These are phyloP conservation scores for Drosophila melanica DNA, from an alignment of 1,140 invertebrate species.

Conservation along the genomic window DNA sequence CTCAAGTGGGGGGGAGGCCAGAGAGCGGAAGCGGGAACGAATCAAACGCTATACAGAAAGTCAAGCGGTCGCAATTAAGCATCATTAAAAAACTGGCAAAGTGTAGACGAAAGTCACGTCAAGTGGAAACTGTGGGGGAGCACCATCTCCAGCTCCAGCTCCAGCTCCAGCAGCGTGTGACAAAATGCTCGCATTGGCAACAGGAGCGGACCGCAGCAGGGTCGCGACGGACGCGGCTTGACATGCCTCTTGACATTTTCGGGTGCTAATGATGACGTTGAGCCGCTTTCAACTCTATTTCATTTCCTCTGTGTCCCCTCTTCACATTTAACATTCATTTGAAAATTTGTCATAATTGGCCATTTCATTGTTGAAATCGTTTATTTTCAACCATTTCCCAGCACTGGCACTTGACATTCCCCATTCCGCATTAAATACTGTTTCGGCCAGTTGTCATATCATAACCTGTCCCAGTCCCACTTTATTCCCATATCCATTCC, in stretches of 20 bases:
- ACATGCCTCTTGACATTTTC: constrained; percentile 43
- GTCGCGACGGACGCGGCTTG: constrained; percentile 20
- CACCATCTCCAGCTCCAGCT: constrained; percentile 3
- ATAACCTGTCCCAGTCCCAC: constrained; percentile 31
- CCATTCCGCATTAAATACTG: constrained; percentile 33
- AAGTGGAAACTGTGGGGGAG: constrained; percentile 11
- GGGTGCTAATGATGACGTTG: constrained; percentile 75
- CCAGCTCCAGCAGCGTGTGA: constrained; percentile 40
- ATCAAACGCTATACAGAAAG: too few species aligned
- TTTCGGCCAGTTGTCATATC: constrained; percentile 28
- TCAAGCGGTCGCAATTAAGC: constrained; percentile 35
- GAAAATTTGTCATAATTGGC: constrained; percentile 79
- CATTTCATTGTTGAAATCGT: constrained; percentile 59
- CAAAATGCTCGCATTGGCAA: constrained; percentile 30
- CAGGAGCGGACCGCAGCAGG: neutral
- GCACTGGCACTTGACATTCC: constrained; percentile 36
- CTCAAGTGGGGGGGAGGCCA: constrained; percentile 6
- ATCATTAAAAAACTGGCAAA: constrained; percentile 41
- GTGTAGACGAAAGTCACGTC: neutral
- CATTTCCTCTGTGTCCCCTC: neutral
- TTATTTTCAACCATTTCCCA: constrained; percentile 14
- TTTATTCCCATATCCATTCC: constrained; percentile 29
- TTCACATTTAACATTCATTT: constrained; percentile 59
- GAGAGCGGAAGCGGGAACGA: neutral
- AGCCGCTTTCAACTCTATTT: constrained; percentile 49